Evolutionary conservation across 2,888 invertebrate genomes (phyloP), one percentile per base, ranked within the genome.

Genomic region (Eupeodes luniger): DNA sequence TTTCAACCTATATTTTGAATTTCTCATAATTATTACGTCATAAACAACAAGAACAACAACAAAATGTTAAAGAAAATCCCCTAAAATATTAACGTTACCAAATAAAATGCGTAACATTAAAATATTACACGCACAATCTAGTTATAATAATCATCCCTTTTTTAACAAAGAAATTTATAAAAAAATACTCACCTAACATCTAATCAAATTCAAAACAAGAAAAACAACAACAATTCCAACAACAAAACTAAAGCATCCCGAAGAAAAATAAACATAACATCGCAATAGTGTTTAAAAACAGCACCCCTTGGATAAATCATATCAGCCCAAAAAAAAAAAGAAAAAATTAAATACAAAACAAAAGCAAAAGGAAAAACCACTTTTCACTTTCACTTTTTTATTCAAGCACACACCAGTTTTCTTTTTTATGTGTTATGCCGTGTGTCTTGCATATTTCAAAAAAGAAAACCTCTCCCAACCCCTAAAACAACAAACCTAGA

Each of bases 71-170:
- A 1, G 11, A 66, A 72, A 74, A 74, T 55, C 47, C 34, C 53
- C 36, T 12, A 40, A 69, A 59, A 11, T 16, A 16, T 55, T 72
- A 2, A 27, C 27, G 27, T 27, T n/a, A 74, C 40, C 72, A 16
- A 40, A 16, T n/a, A 74, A 84, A 84, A 47, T 85, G 77, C 85
- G 85, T 79, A 75, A n/a, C 59, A 72, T 72, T 72, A 59, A 72
- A 72, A 72, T 70, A 70, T 47, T 55, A 44, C n/a, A 14, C 44
- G 40, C 66, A 49, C 14, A 19, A 27, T 66, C 66, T 49, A 27
- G 27, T 27, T 27, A 27, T 27, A 27, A 27, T 27, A 47, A 61
- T 76, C 64, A 80, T 77, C 78, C 78, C 72, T 57, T 53, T 59
- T 62, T n/a, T 40, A 67, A 27, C 10, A 16, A 36, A 55, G 34